A percentile compares a stretch with the other conserved stretches of the same genome.
These are phyloP conservation scores for Thymallus thymallus DNA, from an alignment of 2,113 vertebrate species.

Conservation along the genomic window DNA sequence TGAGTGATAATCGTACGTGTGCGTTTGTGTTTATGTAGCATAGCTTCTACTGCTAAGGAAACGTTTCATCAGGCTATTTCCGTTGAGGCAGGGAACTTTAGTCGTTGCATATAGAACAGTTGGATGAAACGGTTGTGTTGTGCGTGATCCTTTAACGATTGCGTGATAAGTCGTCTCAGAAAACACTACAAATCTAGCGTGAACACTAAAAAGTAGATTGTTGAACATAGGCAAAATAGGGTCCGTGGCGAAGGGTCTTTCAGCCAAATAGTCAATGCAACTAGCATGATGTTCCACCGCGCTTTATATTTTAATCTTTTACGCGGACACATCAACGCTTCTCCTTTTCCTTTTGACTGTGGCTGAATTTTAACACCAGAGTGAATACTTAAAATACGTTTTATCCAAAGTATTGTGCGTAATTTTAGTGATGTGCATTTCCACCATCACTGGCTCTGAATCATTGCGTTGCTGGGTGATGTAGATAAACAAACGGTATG, in stretches of 20 bases:
- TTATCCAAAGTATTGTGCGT: slow-evolving; percentile 12
- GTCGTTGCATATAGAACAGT: neutral
- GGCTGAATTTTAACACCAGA: slow-evolving; percentile 32
- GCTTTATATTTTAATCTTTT: neutral
- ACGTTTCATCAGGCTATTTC: neutral
- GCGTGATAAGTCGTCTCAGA: neutral
- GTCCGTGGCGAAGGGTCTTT: neutral
- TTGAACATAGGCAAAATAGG: neutral
- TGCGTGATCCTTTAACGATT: neutral
- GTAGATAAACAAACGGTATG: slow-evolving; percentile 32
- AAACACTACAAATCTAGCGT: neutral
- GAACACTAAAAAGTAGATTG: slow-evolving; percentile 4
- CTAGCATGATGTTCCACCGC: neutral
- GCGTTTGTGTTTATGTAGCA: neutral
- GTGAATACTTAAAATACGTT: too few species aligned
- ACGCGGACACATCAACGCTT: neutral
- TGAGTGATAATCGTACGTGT: neutral
- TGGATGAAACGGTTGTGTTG: neutral
- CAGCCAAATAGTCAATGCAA: neutral
- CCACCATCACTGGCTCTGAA: slow-evolving; percentile 6
- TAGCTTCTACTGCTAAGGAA: neutral
- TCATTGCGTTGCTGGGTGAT: neutral
- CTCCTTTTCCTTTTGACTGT: slow-evolving; percentile 41
- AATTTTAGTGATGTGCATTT: slow-evolving; percentile 4
- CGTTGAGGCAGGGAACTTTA: neutral